Evolutionary conservation across 2,888 invertebrate genomes (phyloP), one percentile per base, ranked within the genome.

Genomic region (Chromoteleia sp.): DNA sequence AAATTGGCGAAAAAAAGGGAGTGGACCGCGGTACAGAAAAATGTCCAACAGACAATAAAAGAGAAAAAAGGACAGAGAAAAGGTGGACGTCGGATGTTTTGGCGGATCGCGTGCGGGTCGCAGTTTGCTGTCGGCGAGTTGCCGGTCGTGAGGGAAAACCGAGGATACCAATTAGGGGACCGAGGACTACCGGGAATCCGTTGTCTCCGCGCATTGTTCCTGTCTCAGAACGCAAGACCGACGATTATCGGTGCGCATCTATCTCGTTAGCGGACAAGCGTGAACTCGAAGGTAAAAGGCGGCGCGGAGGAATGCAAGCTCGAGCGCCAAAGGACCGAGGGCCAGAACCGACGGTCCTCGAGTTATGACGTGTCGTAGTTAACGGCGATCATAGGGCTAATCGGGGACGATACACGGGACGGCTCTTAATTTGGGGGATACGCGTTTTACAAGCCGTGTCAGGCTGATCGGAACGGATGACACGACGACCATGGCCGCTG

Each of bases 201-300:
- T 65, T 70, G 83, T 74, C 68, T 43, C 56, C 7, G 61, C 61
- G 77, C 67, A 81, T 81, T 76, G 68, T 75, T 75, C 39, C 25
- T 36, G 59, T 65, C 59, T 58, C 21, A 52, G 14, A 50, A 50
- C 61, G 68, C 73, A 61, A 74, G 74, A 56, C 41, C 74, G 68
- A 15, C 83, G 85, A 88, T 85, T 89, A 89, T 89, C 88, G 85
- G 83, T 75, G 76, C 80, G 85, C 85, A 88, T 88, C 88, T 88
- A 86, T 86, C 88, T 88, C 87, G 88, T 88, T 89, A 89, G 88
- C 85, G 84, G 81, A 81, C 81, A 85, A 86, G 87, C 85, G 88
- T 87, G 88, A 88, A 88, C 84, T 83, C 68, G 68, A 76, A 61
- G 68, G 52, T 61, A 68, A 76, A 61, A 76, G 67, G 54, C 68